These are phyloP conservation scores for Musca vetustissima DNA, from an alignment of 1,140 invertebrate genomes.

Conservation along the genomic window DNA sequence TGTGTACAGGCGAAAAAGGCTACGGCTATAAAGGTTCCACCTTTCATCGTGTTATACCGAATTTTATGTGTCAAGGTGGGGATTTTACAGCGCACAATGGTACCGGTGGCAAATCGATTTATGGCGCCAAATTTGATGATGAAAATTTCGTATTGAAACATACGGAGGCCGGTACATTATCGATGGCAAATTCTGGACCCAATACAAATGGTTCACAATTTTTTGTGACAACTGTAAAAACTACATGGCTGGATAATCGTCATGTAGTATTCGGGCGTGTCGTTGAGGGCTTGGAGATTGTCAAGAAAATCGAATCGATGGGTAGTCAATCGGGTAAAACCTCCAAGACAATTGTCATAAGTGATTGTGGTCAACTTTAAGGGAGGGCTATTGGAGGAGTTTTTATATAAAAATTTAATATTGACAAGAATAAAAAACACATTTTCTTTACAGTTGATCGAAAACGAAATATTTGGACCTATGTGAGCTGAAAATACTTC, in stretches of 20 bases:
- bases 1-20: constrained; percentile 28
- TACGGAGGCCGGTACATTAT: constrained; percentile 82
- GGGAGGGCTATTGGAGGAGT: background rate
- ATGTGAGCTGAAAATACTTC: too few relatives aligned
- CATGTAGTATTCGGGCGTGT: constrained; percentile 96
- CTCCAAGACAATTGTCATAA: constrained; percentile 74
- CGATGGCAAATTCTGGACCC: constrained; percentile 66
- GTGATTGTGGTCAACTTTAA: constrained; percentile 76
- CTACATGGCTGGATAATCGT: constrained; percentile 88
- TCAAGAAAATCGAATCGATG: constrained; percentile 79
- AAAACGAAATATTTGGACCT: too few relatives aligned
- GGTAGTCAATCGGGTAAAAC: constrained; percentile 85
- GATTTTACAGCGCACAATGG: constrained; percentile 27
- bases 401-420: background rate
- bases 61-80: constrained; percentile 73
- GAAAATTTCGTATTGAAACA: constrained; percentile 94
- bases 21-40: constrained; percentile 87
- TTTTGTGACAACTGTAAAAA: constrained; percentile 74
- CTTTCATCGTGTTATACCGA: constrained; percentile 93
- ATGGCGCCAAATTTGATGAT: constrained; percentile 88
- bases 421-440: background rate
- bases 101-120: constrained; percentile 62
- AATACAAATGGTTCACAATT: constrained; percentile 29
- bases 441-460: too few relatives aligned
- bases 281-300: constrained; percentile 91